phyloP scores from a whole-genome alignment of 2,113 vertebrate genomes.

The Rafetus swinhoei region DNA sequence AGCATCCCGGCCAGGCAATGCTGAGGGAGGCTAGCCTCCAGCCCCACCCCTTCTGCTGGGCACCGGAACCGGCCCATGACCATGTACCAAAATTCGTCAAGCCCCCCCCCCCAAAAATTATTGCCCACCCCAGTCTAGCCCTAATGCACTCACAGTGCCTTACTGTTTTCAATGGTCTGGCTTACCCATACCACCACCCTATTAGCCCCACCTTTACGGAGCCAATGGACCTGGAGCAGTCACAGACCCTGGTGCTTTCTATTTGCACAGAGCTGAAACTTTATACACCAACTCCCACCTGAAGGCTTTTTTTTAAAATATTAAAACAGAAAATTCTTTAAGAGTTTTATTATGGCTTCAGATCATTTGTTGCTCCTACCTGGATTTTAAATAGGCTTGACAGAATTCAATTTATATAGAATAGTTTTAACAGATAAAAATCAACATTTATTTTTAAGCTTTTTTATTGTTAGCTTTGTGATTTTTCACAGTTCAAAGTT shows the following conservation, averaged over 20 bases:
- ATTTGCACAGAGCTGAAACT: fast-evolving
- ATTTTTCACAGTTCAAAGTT: background rate
- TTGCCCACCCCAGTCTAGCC: background rate
- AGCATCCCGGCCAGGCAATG: too few relatives aligned
- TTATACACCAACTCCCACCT: background rate
- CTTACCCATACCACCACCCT: background rate
- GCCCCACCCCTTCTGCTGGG: too few relatives aligned
- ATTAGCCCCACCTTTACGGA: background rate
- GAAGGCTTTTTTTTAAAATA: background rate
- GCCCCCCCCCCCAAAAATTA: too few relatives aligned
- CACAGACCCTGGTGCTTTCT: background rate
- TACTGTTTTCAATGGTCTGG: background rate
- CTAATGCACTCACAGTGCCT: background rate
- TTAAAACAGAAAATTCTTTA: background rate
- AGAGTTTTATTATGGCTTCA: background rate
- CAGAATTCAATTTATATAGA: background rate
- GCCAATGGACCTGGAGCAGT: background rate
- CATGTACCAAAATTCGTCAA: too few relatives aligned
- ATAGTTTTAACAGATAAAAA: background rate
- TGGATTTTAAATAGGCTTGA: background rate
- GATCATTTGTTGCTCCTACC: background rate
- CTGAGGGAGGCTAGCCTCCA: too few relatives aligned
- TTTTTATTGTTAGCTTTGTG: background rate
- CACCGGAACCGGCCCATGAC: too few relatives aligned
- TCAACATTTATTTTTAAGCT: background rate